A percentile compares a stretch with the other conserved stretches of the same genome.
phyloP scores from a whole-genome alignment of 2,113 vertebrate genomes.

The Tiliqua scincoides region DNA sequence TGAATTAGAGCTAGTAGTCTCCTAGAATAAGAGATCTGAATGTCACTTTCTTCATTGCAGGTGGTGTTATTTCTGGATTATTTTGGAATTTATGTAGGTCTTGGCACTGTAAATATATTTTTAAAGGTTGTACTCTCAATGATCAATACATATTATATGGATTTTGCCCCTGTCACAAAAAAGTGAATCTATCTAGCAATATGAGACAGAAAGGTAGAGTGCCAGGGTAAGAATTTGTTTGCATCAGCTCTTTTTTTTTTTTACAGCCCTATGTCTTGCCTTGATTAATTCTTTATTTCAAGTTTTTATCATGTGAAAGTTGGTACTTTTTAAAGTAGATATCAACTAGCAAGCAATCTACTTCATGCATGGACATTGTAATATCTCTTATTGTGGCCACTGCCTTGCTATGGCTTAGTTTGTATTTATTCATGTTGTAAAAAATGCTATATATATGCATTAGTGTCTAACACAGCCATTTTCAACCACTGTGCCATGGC shows the following conservation, averaged over 20 bases:
- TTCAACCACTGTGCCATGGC: too few relatives aligned
- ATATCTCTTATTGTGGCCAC: background rate
- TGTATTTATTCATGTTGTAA: background rate
- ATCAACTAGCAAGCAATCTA: background rate
- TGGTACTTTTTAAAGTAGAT: background rate
- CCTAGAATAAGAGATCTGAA: constrained; percentile 51
- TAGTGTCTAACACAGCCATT: background rate
- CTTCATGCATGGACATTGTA: background rate
- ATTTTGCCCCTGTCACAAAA: constrained; percentile 9
- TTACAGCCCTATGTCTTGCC: background rate
- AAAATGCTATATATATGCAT: background rate
- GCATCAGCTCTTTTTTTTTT: background rate
- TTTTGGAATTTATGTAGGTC: background rate
- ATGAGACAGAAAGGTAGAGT: background rate
- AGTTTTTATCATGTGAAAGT: background rate
- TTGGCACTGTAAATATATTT: constrained; percentile 40
- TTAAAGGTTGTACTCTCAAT: background rate
- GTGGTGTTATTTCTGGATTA: background rate
- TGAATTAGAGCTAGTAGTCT: constrained; percentile 49
- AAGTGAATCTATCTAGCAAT: background rate
- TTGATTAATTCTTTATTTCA: background rate
- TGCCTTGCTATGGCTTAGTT: background rate
- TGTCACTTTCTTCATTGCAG: background rate
- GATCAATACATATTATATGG: background rate
- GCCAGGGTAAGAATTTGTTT: background rate